phyloP scores from a whole-genome alignment of 1,140 invertebrate species.

The Bombyx mori region DNA sequence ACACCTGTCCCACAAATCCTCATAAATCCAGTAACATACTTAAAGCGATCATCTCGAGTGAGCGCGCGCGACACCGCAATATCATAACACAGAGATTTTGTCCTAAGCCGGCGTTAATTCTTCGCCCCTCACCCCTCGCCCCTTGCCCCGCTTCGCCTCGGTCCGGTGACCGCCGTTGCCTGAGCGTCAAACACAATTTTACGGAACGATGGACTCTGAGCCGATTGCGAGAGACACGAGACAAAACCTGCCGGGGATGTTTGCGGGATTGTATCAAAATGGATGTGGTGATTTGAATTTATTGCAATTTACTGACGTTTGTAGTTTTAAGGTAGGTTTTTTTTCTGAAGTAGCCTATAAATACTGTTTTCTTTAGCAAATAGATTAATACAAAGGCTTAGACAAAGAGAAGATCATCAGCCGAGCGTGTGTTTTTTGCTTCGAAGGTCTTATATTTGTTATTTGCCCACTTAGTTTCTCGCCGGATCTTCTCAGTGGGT shows the following conservation, averaged over 20 bases:
- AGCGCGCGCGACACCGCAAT: slow-evolving; percentile 22
- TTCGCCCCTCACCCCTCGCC: slow-evolving; percentile 14
- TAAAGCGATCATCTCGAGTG: slow-evolving; percentile 39
- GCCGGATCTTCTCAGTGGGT: too few relatives aligned
- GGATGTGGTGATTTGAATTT: slow-evolving; percentile 33
- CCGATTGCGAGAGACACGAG: slow-evolving; percentile 59
- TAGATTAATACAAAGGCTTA: too few relatives aligned
- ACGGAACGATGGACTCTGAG: slow-evolving; percentile 49
- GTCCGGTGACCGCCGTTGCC: slow-evolving; percentile 14
- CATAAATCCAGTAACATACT: slow-evolving; percentile 38
- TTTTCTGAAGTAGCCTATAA: too few relatives aligned
- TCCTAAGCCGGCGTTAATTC: slow-evolving; percentile 63
- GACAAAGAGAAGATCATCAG: too few relatives aligned
- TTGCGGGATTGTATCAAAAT: slow-evolving; percentile 6
- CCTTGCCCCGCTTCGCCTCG: slow-evolving; percentile 16
- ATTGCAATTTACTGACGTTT: too few relatives aligned
- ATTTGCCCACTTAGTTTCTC: too few relatives aligned
- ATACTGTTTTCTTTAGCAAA: too few relatives aligned
- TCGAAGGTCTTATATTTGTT: too few relatives aligned
- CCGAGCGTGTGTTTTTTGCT: too few relatives aligned
- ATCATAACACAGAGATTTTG: slow-evolving; percentile 61
- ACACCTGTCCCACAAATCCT: slow-evolving; percentile 21
- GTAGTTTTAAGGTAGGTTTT: too few relatives aligned
- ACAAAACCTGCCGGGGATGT: slow-evolving; percentile 42
- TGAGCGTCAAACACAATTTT: slow-evolving; percentile 63